Evolutionary conservation across 2,113 vertebrate species (phyloP).

Genomic region (Parotia lawesii): DNA sequence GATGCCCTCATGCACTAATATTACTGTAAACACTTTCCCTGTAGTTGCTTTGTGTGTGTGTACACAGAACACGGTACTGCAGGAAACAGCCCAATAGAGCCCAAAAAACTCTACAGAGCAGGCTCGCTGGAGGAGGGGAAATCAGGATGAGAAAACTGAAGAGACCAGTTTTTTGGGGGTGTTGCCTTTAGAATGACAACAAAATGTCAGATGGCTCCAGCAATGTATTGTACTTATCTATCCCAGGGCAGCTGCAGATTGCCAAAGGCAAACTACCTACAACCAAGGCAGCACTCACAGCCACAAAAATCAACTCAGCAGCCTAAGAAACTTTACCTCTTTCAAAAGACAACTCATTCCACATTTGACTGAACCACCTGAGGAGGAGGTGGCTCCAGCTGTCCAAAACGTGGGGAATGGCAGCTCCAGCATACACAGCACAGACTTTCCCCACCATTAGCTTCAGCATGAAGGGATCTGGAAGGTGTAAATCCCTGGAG

Average conservation of each 20-base stretch:
- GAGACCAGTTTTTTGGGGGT: accelerated
- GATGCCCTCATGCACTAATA: neutral
- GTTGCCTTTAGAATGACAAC: neutral
- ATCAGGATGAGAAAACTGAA: neutral
- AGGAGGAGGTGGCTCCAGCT: neutral
- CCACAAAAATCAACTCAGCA: neutral
- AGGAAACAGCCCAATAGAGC: neutral
- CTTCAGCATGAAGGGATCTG: neutral
- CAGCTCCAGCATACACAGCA: neutral
- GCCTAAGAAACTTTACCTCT: neutral
- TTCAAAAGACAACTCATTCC: neutral
- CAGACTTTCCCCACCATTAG: neutral
- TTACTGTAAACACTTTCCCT: neutral
- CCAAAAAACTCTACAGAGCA: neutral
- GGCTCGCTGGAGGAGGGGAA: neutral
- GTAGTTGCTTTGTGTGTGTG: neutral
- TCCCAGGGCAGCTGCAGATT: neutral
- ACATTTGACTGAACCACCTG: neutral
- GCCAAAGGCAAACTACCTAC: neutral
- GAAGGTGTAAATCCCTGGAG: neutral
- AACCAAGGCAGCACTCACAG: neutral
- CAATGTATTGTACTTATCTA: neutral
- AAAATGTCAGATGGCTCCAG: neutral
- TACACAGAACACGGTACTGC: neutral
- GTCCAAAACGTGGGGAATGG: accelerated